A percentile compares a stretch with the other conserved stretches of the same genome.
Evolutionary conservation across 2,113 vertebrate genomes (phyloP).

Genomic region (Hirundichthys speculiger): DNA sequence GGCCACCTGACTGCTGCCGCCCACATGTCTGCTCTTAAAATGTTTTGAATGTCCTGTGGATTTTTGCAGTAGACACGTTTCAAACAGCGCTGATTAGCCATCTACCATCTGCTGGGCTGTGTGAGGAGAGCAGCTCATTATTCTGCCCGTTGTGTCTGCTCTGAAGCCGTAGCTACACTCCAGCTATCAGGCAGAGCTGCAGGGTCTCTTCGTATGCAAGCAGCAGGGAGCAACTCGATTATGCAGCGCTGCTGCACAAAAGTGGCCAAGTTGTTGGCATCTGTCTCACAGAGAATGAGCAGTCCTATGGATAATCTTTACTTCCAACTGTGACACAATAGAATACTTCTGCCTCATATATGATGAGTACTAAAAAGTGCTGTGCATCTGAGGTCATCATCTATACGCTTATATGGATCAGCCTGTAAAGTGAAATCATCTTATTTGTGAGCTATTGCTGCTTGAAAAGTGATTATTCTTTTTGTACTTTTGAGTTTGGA

Average conservation of each 20-base stretch:
- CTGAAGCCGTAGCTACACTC: slow-evolving; percentile 27
- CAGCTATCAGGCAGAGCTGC: slow-evolving; percentile 55
- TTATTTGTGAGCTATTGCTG: not conserved
- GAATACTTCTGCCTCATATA: slow-evolving; percentile 18
- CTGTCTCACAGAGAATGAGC: slow-evolving; percentile 47
- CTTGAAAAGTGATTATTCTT: not conserved
- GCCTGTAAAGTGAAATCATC: not conserved
- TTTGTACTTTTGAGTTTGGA: not conserved
- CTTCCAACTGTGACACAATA: slow-evolving; percentile 25
- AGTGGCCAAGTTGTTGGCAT: slow-evolving; percentile 43
- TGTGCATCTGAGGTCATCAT: slow-evolving; percentile 13
- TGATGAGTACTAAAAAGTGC: slow-evolving; percentile 17
- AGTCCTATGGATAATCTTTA: slow-evolving; percentile 34
- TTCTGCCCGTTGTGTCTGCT: slow-evolving; percentile 44
- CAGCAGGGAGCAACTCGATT: slow-evolving; percentile 54
- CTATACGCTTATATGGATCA: not conserved
- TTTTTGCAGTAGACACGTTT: slow-evolving; percentile 43
- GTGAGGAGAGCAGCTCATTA: slow-evolving; percentile 62
- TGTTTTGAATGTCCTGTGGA: slow-evolving; percentile 48
- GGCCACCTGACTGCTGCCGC: slow-evolving; percentile 30
- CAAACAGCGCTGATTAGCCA: slow-evolving; percentile 56
- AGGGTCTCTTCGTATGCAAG: slow-evolving; percentile 33
- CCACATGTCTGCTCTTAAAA: slow-evolving; percentile 29
- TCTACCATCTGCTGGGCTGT: slow-evolving; percentile 64
- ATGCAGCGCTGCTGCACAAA: slow-evolving; percentile 38